Evolutionary conservation across 2,113 vertebrate genomes (phyloP).

Genomic region (Acanthisitta chloris): DNA sequence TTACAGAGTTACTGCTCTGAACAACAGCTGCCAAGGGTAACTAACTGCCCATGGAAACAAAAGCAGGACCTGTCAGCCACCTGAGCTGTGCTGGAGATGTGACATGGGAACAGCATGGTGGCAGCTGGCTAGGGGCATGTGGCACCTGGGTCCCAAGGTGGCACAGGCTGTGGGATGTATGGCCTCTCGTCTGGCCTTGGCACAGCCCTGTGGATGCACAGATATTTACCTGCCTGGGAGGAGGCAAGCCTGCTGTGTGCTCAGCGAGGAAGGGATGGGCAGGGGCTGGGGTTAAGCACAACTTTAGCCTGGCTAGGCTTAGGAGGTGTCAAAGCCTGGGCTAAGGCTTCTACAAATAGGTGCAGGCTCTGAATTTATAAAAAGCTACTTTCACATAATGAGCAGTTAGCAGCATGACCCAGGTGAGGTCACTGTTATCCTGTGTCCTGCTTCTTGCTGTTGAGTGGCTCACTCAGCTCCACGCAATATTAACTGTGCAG

Average conservation of each 20-base stretch:
- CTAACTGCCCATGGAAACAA: fast-evolving
- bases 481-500: fast-evolving
- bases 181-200: not conserved
- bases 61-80: fast-evolving
- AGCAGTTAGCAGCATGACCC: fast-evolving
- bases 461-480: not conserved
- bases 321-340: not conserved
- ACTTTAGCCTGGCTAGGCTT: not conserved
- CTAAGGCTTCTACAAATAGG: not conserved
- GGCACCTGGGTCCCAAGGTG: not conserved
- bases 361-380: not conserved
- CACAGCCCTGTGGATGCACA: fast-evolving
- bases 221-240: not conserved
- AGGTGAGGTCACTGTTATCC: not conserved
- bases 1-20: not conserved
- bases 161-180: not conserved
- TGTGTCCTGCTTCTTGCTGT: not conserved
- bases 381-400: not conserved
- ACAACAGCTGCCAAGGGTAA: not conserved
- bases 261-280: not conserved
- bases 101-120: not conserved
- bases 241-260: fast-evolving
- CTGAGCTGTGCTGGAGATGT: fast-evolving
- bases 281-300: not conserved
- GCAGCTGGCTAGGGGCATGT: not conserved